Percentiles rank a stretch among this genome's conserved stretches.
phyloP scores from a whole-genome alignment of 2,888 invertebrate species.

The Agrotis puta region DNA sequence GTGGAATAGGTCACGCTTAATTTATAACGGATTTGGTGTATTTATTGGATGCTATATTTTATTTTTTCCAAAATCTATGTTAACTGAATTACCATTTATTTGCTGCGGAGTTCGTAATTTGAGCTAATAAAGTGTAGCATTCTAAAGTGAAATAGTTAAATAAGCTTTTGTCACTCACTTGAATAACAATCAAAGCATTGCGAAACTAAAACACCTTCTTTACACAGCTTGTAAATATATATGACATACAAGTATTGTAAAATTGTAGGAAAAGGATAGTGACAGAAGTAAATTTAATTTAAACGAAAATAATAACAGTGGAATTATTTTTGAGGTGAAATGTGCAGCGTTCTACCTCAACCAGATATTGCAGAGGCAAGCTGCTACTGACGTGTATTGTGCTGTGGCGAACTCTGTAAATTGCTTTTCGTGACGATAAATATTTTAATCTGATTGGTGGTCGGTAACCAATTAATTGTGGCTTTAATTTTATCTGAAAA shows the following conservation, averaged over 20 bases:
- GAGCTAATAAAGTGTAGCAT: neutral
- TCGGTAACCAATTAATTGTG: slow-evolving; percentile 88
- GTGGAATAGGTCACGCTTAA: slow-evolving; percentile 57
- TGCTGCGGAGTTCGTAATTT: neutral
- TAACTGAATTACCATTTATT: slow-evolving; percentile 13
- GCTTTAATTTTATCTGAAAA: slow-evolving; percentile 79
- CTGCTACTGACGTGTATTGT: slow-evolving; percentile 87
- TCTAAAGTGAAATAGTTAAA: neutral
- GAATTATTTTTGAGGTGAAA: slow-evolving; percentile 78
- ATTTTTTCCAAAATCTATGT: slow-evolving; percentile 24
- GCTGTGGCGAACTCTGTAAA: slow-evolving; percentile 88
- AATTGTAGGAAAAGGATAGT: slow-evolving; percentile 47
- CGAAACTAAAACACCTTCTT: neutral
- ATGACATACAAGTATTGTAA: neutral
- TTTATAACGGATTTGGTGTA: slow-evolving; percentile 56
- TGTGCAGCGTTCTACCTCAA: slow-evolving; percentile 80
- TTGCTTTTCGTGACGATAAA: slow-evolving; percentile 90
- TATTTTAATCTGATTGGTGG: slow-evolving; percentile 90
- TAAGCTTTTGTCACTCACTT: too few species aligned
- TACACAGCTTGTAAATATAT: neutral
- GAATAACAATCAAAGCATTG: too few species aligned
- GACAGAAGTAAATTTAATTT: slow-evolving; percentile 63
- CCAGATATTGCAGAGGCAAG: slow-evolving; percentile 85
- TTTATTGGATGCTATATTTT: slow-evolving; percentile 43
- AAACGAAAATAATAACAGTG: slow-evolving; percentile 72